phyloP scores from a whole-genome alignment of 2,797 vertebrate species.

The Mallotus villosus region DNA sequence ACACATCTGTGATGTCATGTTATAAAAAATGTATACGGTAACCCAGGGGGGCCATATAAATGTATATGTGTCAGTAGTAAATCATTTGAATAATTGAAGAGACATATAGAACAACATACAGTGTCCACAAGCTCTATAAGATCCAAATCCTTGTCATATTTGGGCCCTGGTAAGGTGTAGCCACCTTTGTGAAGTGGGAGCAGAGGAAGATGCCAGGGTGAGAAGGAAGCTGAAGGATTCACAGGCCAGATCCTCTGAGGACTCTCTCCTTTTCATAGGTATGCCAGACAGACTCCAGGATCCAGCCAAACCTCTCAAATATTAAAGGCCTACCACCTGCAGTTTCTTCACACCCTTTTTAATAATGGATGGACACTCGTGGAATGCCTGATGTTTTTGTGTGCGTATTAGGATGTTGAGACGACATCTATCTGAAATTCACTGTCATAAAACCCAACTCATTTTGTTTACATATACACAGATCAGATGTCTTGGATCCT shows the following conservation, averaged over 20 bases:
- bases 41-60: slow-evolving; percentile 47
- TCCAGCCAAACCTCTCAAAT: slow-evolving; percentile 70
- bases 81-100: no score
- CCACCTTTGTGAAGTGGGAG: slow-evolving; percentile 30
- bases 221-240: slow-evolving; percentile 53
- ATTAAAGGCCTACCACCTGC: slow-evolving; percentile 73
- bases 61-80: no score
- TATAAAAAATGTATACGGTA: slow-evolving; percentile 66
- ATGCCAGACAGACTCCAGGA: slow-evolving; percentile 66
- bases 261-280: slow-evolving; percentile 51
- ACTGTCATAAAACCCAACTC: background rate
- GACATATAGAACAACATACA: no score
- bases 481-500: background rate
- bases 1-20: slow-evolving; percentile 50
- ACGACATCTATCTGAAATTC: background rate
- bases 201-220: slow-evolving; percentile 7
- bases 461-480: background rate
- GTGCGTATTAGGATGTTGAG: slow-evolving; percentile 20
- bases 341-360: slow-evolving; percentile 56
- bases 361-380: slow-evolving; percentile 58
- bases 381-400: slow-evolving; percentile 52
- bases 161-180: slow-evolving; percentile 45
- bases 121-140: no score
- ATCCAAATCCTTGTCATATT: no score
- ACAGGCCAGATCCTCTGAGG: slow-evolving; percentile 58